phyloP scores from a whole-genome alignment of 2,888 invertebrate species.

The Pandemis corylana region DNA sequence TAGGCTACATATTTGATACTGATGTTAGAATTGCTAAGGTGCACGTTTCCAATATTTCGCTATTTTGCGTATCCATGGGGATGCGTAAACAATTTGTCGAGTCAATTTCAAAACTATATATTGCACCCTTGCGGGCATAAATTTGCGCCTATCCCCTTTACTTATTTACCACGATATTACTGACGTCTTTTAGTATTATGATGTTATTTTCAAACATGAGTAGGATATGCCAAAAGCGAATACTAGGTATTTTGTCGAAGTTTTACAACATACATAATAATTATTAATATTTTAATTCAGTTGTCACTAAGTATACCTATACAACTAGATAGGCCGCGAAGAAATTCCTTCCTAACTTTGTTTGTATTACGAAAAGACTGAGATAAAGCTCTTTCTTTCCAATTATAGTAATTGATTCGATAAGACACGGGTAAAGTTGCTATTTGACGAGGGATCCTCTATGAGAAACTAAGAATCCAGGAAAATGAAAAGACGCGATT shows the following conservation, averaged over 20 bases:
- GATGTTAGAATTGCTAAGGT: neutral
- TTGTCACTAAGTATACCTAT: neutral
- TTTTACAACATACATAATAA: too few species aligned
- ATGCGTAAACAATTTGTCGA: conserved; percentile 60
- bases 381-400: conserved; percentile 65
- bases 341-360: conserved; percentile 12
- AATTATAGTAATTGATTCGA: conserved; percentile 80
- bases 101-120: conserved; percentile 60
- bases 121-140: conserved; percentile 63
- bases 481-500: conserved; percentile 52
- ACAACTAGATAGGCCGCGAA: neutral
- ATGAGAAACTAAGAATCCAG: conserved; percentile 70
- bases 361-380: conserved; percentile 34
- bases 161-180: conserved; percentile 25
- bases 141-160: conserved; percentile 52
- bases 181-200: conserved; percentile 3
- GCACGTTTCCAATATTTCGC: conserved; percentile 19
- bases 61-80: conserved; percentile 47
- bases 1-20: neutral
- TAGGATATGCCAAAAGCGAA: too few species aligned
- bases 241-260: too few species aligned
- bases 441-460: conserved; percentile 79
- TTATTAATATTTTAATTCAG: neutral
- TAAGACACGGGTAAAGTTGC: conserved; percentile 79
- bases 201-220: neutral